Evolutionary conservation across 2,888 invertebrate species (phyloP).

Genomic region (Microctonus brassicae): DNA sequence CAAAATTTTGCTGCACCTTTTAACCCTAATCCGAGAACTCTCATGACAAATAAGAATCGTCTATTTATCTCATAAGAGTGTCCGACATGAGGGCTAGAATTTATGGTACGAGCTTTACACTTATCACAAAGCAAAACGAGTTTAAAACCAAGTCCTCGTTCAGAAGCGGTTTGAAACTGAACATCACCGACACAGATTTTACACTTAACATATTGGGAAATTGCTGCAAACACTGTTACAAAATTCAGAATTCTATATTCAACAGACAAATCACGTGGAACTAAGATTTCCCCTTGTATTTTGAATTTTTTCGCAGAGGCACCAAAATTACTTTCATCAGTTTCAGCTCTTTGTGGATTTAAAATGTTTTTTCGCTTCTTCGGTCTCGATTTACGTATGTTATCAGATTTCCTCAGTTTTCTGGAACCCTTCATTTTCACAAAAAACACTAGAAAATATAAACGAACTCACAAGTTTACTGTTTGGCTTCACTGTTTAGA

Average conservation of each 20-base stretch:
- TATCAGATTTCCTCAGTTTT: too few species aligned
- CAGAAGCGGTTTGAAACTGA: neutral
- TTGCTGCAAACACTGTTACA: neutral
- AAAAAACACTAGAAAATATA: too few species aligned
- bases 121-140: neutral
- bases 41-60: neutral
- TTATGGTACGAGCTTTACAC: neutral
- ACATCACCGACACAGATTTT: neutral
- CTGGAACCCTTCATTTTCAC: too few species aligned
- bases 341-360: neutral
- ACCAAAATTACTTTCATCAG: neutral
- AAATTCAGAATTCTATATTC: slow-evolving; percentile 2
- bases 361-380: neutral
- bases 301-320: neutral
- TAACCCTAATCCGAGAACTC: neutral
- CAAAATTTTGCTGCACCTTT: neutral
- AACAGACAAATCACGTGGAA: neutral
- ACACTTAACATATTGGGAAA: neutral
- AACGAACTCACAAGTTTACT: too few species aligned
- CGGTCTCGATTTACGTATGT: neutral
- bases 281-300: neutral
- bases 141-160: neutral
- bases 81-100: neutral
- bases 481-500: too few species aligned
- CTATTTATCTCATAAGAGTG: neutral